These are phyloP conservation scores for Stomatorhinus ivindoensis DNA, from an alignment of 2,113 vertebrate species.

Conservation along the genomic window DNA sequence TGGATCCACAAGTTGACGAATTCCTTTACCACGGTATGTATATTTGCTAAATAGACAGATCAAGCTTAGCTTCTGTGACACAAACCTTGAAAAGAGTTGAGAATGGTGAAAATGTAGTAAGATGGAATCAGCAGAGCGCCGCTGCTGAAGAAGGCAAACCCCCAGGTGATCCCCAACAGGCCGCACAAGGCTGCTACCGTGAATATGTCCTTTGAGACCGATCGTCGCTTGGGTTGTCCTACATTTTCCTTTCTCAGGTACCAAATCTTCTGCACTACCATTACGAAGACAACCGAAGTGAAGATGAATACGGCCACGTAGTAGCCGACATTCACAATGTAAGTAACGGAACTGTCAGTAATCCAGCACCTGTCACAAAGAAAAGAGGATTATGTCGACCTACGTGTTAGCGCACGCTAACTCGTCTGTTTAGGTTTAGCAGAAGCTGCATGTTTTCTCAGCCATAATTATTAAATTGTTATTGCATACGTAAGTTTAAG, in stretches of 20 bases:
- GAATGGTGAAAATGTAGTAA: slow-evolving; percentile 54
- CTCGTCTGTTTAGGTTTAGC: background rate
- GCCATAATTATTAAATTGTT: background rate
- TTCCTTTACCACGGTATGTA: background rate
- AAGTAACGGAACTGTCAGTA: slow-evolving; percentile 34
- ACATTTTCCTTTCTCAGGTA: slow-evolving; percentile 1
- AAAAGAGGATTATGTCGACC: background rate
- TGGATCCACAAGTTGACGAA: background rate
- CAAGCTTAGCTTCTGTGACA: background rate
- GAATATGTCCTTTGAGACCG: background rate
- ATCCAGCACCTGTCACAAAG: slow-evolving; percentile 57
- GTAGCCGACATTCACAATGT: slow-evolving; percentile 54
- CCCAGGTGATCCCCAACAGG: slow-evolving; percentile 55
- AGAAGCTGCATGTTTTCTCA: background rate
- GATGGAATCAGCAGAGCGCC: slow-evolving; percentile 38
- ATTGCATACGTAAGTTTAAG: background rate
- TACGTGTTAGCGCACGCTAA: background rate
- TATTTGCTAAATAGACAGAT: background rate
- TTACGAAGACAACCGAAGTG: slow-evolving; percentile 45
- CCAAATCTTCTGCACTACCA: slow-evolving; percentile 43
- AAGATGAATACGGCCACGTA: slow-evolving; percentile 52
- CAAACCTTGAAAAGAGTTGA: slow-evolving; percentile 62
- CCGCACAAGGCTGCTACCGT: slow-evolving; percentile 49
- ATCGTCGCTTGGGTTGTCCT: rapidly evolving
- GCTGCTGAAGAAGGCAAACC: slow-evolving; percentile 53